These are phyloP conservation scores for Eretmochelys imbricata DNA, from an alignment of 2,113 vertebrate genomes.

Conservation along the genomic window DNA sequence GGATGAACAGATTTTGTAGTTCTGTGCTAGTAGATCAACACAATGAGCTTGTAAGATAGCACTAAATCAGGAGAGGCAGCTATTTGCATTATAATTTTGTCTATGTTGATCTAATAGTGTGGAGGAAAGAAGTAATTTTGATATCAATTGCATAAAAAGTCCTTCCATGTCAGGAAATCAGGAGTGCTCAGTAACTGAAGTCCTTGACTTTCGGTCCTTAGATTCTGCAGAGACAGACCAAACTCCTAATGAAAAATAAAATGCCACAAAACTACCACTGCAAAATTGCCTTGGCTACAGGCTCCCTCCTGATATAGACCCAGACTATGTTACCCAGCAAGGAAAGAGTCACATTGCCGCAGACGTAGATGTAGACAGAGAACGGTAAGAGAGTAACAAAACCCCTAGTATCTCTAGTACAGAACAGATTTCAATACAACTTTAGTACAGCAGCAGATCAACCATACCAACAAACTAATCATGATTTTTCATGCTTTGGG, in stretches of 20 bases:
- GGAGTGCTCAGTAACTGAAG: neutral
- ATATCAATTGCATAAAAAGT: neutral
- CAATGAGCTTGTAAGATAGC: neutral
- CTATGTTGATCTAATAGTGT: neutral
- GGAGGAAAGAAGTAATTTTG: neutral
- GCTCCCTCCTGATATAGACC: neutral
- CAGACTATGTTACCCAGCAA: neutral
- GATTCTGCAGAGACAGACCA: neutral
- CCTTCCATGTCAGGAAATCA: neutral
- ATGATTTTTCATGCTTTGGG: neutral
- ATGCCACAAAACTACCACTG: neutral
- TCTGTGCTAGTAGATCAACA: neutral
- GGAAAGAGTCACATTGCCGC: neutral
- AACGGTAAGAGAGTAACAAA: neutral
- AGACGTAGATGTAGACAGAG: neutral
- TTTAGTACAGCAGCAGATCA: neutral
- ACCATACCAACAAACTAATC: neutral
- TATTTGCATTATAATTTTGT: neutral
- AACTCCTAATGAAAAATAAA: neutral
- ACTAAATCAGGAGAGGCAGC: neutral
- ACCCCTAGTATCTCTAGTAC: neutral
- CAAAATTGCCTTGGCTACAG: neutral
- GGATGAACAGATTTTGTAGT: accelerated
- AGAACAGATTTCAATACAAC: neutral
- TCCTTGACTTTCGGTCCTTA: neutral